These are phyloP conservation scores for Drosophila equinoxialis DNA, from an alignment of 1,140 invertebrate species.

Conservation along the genomic window DNA sequence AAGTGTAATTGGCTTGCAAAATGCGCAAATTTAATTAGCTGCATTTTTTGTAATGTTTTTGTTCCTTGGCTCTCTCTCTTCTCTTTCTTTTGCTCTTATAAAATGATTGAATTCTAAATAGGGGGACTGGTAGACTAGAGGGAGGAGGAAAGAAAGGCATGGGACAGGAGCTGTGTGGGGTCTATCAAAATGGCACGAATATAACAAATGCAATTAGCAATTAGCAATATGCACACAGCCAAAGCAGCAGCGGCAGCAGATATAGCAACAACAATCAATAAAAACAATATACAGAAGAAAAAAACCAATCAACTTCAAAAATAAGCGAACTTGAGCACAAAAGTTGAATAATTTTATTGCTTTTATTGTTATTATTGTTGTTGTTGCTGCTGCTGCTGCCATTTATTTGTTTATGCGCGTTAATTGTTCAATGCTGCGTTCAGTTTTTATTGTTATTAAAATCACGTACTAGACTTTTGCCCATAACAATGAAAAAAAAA, in stretches of 20 bases:
- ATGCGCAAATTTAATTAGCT: constrained; percentile 59
- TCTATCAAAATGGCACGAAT: constrained; percentile 25
- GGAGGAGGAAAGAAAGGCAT: too few relatives aligned
- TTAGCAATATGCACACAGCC: constrained; percentile 52
- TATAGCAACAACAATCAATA: constrained; percentile 32
- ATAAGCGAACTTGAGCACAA: constrained; percentile 57
- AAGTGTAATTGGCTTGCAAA: constrained; percentile 41
- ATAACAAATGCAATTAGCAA: constrained; percentile 70
- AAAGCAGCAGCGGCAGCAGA: neutral
- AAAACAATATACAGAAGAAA: constrained; percentile 55
- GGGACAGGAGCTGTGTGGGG: neutral
- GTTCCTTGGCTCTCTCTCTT: constrained; percentile 20
- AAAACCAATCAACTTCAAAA: constrained; percentile 41
- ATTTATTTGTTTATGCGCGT: constrained; percentile 36
- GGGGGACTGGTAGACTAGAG: neutral
- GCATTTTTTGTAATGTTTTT: constrained; percentile 44
- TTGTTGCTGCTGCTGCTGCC: constrained; percentile 12
- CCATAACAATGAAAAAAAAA: constrained; percentile 27
- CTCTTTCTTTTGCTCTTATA: constrained; percentile 51
- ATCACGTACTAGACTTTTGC: constrained; percentile 63
- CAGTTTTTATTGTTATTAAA: constrained; percentile 77
- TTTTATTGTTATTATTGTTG: constrained; percentile 34
- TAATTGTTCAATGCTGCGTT: constrained; percentile 72
- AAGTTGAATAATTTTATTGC: constrained; percentile 43
- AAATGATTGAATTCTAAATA: constrained; percentile 60